phyloP scores from a whole-genome alignment of 2,888 invertebrate species.

The Epistrophe eligans region DNA sequence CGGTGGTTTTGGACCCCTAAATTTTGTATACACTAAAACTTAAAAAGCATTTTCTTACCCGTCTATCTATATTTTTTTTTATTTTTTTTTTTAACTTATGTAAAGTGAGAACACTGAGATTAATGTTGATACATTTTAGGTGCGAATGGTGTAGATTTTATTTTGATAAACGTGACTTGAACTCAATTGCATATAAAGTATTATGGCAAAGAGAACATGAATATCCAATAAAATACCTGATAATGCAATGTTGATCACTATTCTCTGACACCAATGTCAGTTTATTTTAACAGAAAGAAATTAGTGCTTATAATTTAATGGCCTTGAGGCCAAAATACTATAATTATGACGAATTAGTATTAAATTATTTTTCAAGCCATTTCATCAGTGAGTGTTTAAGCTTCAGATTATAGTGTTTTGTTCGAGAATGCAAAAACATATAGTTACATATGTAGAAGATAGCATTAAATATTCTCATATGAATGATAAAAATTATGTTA shows the following conservation, averaged over 20 bases:
- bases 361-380: not conserved
- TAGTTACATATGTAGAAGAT: no score
- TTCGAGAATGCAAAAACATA: no score
- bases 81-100: not conserved
- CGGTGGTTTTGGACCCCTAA: not conserved
- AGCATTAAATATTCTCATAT: no score
- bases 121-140: slow-evolving; percentile 25
- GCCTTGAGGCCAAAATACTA: slow-evolving; percentile 10
- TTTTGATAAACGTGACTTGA: slow-evolving; percentile 39
- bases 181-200: not conserved
- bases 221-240: slow-evolving; percentile 37
- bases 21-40: not conserved
- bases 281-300: slow-evolving; percentile 30
- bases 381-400: not conserved
- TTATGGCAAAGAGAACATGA: slow-evolving; percentile 19
- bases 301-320: slow-evolving; percentile 32
- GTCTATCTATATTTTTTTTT: not conserved
- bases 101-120: not conserved
- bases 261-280: slow-evolving; percentile 33
- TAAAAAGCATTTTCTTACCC: not conserved
- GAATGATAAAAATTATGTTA: no score
- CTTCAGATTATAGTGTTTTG: not conserved
- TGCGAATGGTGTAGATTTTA: slow-evolving; percentile 32
- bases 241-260: slow-evolving; percentile 22
- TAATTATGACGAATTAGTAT: slow-evolving; percentile 33